These are phyloP conservation scores for Cosmorhoe ocellata DNA, from an alignment of 2,888 invertebrate genomes.

Conservation along the genomic window DNA sequence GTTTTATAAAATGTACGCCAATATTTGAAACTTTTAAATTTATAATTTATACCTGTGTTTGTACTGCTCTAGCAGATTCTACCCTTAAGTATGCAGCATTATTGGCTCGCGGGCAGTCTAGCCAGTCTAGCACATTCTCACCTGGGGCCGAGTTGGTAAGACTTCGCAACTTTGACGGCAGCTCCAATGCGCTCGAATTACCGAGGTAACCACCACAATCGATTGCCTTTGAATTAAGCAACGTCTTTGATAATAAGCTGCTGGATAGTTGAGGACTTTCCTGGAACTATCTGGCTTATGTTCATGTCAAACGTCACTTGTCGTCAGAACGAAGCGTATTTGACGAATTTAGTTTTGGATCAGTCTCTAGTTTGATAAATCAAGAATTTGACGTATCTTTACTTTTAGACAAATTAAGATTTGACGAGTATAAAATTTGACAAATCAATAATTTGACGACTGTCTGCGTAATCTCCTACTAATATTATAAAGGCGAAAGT, in stretches of 20 bases:
- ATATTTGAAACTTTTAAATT: no score
- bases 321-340: no score
- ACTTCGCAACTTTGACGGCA: conserved; percentile 77
- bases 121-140: conserved; percentile 82
- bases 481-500: no score
- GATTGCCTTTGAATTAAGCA: conserved; percentile 53
- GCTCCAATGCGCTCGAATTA: conserved; percentile 59
- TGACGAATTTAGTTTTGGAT: no score
- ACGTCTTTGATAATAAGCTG: conserved; percentile 33
- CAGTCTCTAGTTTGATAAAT: no score
- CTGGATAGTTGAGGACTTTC: conserved; percentile 13
- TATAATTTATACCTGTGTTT: not conserved
- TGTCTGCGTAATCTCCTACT: no score
- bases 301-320: no score
- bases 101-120: conserved; percentile 74
- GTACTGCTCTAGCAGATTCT: not conserved
- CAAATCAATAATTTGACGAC: no score
- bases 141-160: conserved; percentile 78
- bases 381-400: no score
- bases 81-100: conserved; percentile 41
- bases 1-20: no score
- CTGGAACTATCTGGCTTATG: not conserved
- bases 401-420: no score
- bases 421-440: no score
- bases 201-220: conserved; percentile 60